Base-by-base conservation (phyloP, 2,113 vertebrate genomes). In the Oncorhynchus tshawytscha region DNA sequence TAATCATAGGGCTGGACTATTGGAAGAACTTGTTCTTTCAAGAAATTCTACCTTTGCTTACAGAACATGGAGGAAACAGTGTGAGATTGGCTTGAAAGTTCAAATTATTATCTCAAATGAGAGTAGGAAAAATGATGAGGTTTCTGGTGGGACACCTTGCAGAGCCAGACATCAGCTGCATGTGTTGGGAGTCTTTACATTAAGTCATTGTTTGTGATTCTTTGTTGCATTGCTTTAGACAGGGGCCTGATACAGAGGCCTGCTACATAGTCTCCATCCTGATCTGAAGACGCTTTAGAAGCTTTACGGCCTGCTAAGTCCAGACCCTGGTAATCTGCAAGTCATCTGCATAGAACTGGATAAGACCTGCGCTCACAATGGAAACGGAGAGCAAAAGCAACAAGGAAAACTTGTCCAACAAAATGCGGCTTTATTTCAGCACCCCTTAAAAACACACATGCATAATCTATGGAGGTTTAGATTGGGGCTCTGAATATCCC, bases 351-450 rank as follows among this genome's bases (percentile, higher is more conserved):
- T 84, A 86, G 88, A 86, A 86, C 80, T 82, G 85, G 88, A 90
- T 92, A 86, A 92, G 89, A 87, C 87, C 76, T 8, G 70, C 6
- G 51, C 81, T 81, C 83, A 91, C 90, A 93, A 92, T 92, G 76
- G 84, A 71, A 59, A 70, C 45, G 60, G 85, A 87, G 86, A 90
- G 88, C 87, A 84, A 86, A 87, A 87, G 82, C 90, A 89, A 92
- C 89, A 90, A 89, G 90, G 84, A 87, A 84, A 91, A 90, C 91
- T 93, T 92, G 92, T 94, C 88, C 81, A 88, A 94, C 92, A 94
- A 94, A 94, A 91, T 94, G 88, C 79, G 87, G 91, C 90, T 91
- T 93, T 93, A 90, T 91, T 8, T 45, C 60, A 84, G 79, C 79
- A 79, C 84, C 79, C 88, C 88, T 88, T 90, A 89, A 90, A 91